These are phyloP conservation scores for Ctena decussata DNA, from an alignment of 2,888 invertebrate genomes.

Conservation along the genomic window DNA sequence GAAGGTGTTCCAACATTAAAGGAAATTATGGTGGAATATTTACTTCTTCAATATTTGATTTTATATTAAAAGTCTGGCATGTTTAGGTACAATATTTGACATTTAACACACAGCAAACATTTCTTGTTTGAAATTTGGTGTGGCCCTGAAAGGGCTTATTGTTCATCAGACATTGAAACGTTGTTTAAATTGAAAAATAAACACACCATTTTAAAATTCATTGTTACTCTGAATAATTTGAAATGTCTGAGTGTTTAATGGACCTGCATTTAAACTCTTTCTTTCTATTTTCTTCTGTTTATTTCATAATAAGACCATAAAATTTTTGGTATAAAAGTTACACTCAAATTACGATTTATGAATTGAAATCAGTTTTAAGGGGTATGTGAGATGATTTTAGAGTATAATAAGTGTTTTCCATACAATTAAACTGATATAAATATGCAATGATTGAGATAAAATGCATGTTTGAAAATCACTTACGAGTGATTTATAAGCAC, in stretches of 20 bases:
- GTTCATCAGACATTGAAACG: not conserved
- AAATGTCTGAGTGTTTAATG: not conserved
- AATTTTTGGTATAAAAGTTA: not conserved
- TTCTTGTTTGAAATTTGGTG: not conserved
- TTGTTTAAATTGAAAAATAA: not conserved
- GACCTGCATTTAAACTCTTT: not conserved
- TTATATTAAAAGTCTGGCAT: slow-evolving; percentile 30
- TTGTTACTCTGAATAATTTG: not conserved
- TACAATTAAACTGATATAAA: too few species aligned
- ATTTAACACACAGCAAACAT: slow-evolving; percentile 27
- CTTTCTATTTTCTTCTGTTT: too few species aligned
- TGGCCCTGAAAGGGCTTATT: not conserved
- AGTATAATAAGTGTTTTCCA: too few species aligned
- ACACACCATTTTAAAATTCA: not conserved
- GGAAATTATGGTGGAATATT: too few species aligned
- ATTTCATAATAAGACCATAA: not conserved
- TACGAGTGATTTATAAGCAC: too few species aligned
- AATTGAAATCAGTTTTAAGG: too few species aligned
- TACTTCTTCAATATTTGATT: slow-evolving; percentile 3
- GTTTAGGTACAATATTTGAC: slow-evolving; percentile 38
- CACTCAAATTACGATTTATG: too few species aligned
- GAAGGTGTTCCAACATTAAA: too few species aligned
- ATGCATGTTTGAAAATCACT: too few species aligned
- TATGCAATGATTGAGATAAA: too few species aligned
- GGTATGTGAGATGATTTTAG: too few species aligned